Evolutionary conservation across 2,113 vertebrate genomes (phyloP).

Genomic region (Ivindomyrus marchei): DNA sequence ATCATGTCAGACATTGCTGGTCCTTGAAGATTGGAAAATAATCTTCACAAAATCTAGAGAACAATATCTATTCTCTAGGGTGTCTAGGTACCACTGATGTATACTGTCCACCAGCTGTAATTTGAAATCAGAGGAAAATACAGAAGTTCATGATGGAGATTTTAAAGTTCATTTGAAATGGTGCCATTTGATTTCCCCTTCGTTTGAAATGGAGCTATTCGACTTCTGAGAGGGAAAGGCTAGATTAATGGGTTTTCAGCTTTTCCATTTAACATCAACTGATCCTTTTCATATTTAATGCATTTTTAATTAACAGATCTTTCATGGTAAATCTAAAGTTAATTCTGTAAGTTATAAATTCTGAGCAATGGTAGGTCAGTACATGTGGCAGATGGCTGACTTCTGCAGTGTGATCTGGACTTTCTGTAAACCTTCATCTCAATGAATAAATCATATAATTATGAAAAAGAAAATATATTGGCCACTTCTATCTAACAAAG

Average conservation of each 20-base stretch:
- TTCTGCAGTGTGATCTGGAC: constrained; percentile 27
- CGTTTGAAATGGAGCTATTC: constrained; percentile 8
- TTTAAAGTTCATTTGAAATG: constrained; percentile 5
- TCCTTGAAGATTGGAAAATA: background rate
- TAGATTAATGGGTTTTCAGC: constrained; percentile 38
- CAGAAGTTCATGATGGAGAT: constrained; percentile 13
- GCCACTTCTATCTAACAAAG: background rate
- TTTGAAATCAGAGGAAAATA: background rate
- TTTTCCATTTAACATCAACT: constrained; percentile 51
- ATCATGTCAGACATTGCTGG: background rate
- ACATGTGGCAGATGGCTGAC: constrained; percentile 33
- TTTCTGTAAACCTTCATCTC: constrained; percentile 15
- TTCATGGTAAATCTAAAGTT: constrained; percentile 50
- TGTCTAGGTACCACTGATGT: constrained; percentile 2
- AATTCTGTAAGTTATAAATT: constrained; percentile 44
- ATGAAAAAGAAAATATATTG: constrained; percentile 37
- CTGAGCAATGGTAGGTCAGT: constrained; percentile 30
- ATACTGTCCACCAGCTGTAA: background rate
- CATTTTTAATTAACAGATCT: constrained; percentile 58
- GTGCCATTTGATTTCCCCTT: background rate
- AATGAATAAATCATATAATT: constrained; percentile 42
- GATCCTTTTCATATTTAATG: constrained; percentile 52
- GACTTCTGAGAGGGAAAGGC: constrained; percentile 6
- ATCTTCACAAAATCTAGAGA: background rate
- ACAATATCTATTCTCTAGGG: background rate